These are phyloP conservation scores for Scytalopus superciliaris DNA, from an alignment of 2,113 vertebrate species.

Conservation along the genomic window DNA sequence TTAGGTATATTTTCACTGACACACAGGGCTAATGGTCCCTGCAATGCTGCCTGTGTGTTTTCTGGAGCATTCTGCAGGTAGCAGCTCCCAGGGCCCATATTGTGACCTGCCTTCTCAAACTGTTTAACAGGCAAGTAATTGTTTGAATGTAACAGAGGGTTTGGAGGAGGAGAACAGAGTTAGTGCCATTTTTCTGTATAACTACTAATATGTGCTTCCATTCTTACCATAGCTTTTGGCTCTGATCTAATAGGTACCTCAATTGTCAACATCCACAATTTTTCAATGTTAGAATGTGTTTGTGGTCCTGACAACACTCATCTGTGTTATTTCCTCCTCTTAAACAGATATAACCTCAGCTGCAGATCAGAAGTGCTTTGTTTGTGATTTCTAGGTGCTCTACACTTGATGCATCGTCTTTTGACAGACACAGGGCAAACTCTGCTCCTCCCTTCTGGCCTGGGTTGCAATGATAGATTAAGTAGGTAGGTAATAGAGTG, in stretches of 20 bases:
- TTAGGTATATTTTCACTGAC: background rate
- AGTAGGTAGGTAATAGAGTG: slow-evolving; percentile 68
- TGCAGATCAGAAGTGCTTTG: slow-evolving; percentile 13
- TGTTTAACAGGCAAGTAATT: background rate
- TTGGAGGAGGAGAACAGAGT: background rate
- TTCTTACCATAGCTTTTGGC: background rate
- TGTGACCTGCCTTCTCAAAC: background rate
- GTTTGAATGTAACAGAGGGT: background rate
- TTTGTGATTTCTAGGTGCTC: slow-evolving; percentile 9
- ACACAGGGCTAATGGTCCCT: background rate
- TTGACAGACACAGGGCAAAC: background rate
- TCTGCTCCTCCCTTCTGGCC: background rate
- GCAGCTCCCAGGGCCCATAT: background rate
- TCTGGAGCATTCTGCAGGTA: background rate
- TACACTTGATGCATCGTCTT: background rate
- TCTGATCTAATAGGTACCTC: background rate
- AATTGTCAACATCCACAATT: background rate
- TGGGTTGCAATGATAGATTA: slow-evolving; percentile 43
- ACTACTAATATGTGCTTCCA: background rate
- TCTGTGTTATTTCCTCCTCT: background rate
- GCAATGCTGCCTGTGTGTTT: background rate
- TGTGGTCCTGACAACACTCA: background rate
- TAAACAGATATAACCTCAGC: background rate
- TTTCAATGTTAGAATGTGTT: background rate
- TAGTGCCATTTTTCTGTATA: background rate